A percentile compares a stretch with the other conserved stretches of the same genome.
Conservation (phyloP, 2,888 invertebrate species). For the Alcis repandata region DNA sequence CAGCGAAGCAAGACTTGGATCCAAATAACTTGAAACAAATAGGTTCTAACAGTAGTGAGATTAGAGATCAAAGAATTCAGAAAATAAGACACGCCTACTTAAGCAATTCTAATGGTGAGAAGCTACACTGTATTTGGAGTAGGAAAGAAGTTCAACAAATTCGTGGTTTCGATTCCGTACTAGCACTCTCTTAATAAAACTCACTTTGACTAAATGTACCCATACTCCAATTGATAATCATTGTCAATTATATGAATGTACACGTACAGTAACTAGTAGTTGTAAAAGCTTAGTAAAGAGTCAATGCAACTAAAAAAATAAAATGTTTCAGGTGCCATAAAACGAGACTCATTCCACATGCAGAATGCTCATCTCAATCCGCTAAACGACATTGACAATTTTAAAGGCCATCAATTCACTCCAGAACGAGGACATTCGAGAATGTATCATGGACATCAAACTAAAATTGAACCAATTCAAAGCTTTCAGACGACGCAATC, state of each 20-base stretch:
- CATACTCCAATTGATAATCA: no score
- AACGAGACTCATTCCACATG: constrained; percentile 51
- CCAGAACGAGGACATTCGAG: constrained; percentile 67
- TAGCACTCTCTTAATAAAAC: not conserved
- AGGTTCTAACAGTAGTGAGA: constrained; percentile 50
- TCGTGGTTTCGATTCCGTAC: not conserved
- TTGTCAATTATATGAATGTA: no score
- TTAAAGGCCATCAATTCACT: constrained; percentile 52
- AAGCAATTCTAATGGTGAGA: constrained; percentile 62
- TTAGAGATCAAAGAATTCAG: constrained; percentile 58
- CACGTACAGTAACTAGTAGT: no score
- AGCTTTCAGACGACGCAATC: constrained; percentile 45
- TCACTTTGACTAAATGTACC: no score
- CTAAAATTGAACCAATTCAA: constrained; percentile 39
- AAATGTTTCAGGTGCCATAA: constrained; percentile 58
- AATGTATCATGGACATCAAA: constrained; percentile 63
- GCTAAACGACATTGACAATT: constrained; percentile 39
- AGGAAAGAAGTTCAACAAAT: not conserved
- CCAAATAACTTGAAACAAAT: constrained; percentile 65
- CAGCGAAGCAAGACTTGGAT: constrained; percentile 65
- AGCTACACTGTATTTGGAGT: not conserved
- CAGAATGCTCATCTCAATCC: constrained; percentile 37
- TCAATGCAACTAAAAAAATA: not conserved
- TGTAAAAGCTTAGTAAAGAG: no score
- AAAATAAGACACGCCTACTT: constrained; percentile 64